Evolutionary conservation across 2,797 vertebrate species (phyloP).

Genomic region (Urophycis tenuis): DNA sequence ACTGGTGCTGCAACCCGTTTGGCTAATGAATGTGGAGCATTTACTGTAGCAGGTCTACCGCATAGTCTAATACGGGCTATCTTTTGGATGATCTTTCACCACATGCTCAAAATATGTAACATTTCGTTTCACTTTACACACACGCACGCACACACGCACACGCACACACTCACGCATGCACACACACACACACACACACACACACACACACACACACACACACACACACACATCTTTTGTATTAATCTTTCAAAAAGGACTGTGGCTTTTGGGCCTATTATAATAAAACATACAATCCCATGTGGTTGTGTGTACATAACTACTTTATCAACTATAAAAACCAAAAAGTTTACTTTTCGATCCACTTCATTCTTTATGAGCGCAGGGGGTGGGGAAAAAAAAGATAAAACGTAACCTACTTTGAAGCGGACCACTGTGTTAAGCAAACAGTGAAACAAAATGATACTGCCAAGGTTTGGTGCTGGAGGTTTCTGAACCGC

Average conservation of each 20-base stretch:
- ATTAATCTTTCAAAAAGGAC: no score
- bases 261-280: no score
- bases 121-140: background rate
- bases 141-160: background rate
- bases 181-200: background rate
- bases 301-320: background rate
- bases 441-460: background rate
- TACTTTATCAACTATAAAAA: background rate
- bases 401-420: background rate
- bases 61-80: background rate
- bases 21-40: background rate
- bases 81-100: background rate
- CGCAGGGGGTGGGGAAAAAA: background rate
- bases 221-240: no score
- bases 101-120: background rate
- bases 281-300: background rate
- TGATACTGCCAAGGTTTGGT: background rate
- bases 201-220: background rate
- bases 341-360: background rate
- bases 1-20: background rate
- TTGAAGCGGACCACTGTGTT: background rate
- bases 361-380: background rate
- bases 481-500: background rate
- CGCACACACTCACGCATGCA: background rate
- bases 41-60: background rate